Evolutionary conservation across 2,888 invertebrate species (phyloP), one percentile per base, ranked within the genome.

Genomic region (Drosophila mettleri): DNA sequence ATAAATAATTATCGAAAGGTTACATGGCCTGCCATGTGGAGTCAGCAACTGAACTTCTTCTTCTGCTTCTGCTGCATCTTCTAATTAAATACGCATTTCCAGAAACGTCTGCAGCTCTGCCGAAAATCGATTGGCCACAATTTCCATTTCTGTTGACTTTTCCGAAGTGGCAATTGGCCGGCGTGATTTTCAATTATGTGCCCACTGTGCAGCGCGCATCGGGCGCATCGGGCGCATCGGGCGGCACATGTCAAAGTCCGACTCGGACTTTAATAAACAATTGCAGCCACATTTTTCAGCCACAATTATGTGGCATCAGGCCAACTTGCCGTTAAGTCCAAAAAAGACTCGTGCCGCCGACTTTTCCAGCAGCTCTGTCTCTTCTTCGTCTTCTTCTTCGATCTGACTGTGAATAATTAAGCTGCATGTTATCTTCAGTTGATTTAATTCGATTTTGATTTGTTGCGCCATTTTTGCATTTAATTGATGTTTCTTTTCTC

Each of bases 171-270:
- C 83, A 88, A 86, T 84, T 86, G 84, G 73, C 59, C 76, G 67
- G 81, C 87, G 87, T 85, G 84, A 84, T 83, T 88, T 80, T 84
- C 88, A 69, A 86, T 88, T 88, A 83, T 80, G n/a, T 22, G 58
- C 45, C 38, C 74, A 67, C 54, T 22, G 38, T 46, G 48, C 43
- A 29, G 18, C 10, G 29, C 29, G 20, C 18, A 20, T 61, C 38
- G 45, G 65, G 57, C 80, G 84, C n/a, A n/a, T n/a, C n/a, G n/a
- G n/a, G 29, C 29, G 20, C 18, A 20, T 61, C 38, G 45, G 65
- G 57, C 80, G 84, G 88, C 88, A 88, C 88, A 88, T 83, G 75
- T 86, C 76, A 76, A 73, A 71, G 80, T 54, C 36, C 27, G 45
- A 52, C 29, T 48, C 45, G 45, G 43, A 54, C 54, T 58, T 57